phyloP scores from a whole-genome alignment of 2,888 invertebrate species.

The Drosophila kanekoi region DNA sequence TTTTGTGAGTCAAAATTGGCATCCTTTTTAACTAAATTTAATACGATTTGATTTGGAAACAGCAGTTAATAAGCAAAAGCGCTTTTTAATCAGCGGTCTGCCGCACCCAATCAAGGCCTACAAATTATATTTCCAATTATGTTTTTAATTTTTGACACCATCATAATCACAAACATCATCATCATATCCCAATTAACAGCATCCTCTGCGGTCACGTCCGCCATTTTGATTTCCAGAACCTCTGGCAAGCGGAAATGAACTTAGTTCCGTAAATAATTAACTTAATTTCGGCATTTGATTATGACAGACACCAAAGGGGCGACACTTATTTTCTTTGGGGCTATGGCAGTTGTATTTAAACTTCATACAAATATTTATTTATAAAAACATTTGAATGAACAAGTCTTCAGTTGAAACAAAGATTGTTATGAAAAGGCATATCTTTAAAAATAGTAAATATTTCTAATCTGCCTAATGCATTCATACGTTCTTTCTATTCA shows the following conservation, averaged over 20 bases:
- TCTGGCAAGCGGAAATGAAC: slow-evolving; percentile 25
- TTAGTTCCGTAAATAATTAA: slow-evolving; percentile 31
- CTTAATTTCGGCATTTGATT: slow-evolving; percentile 5
- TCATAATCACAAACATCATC: slow-evolving; percentile 4
- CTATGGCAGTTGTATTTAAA: not conserved
- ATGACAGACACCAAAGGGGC: not conserved
- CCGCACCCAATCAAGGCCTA: slow-evolving; percentile 6
- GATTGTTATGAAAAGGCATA: too few species aligned
- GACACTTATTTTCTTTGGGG: not conserved
- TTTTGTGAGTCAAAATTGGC: slow-evolving; percentile 4
- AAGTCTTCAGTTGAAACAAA: too few species aligned
- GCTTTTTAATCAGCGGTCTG: slow-evolving; percentile 18
- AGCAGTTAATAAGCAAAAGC: slow-evolving; percentile 17
- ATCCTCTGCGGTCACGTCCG: slow-evolving; percentile 21
- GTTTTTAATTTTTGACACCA: slow-evolving; percentile 30
- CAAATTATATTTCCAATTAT: slow-evolving; percentile 19
- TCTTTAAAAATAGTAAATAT: not conserved
- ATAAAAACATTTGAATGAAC: not conserved
- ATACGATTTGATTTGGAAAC: slow-evolving; percentile 15
- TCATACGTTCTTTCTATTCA: not conserved
- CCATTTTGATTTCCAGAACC: slow-evolving; percentile 11
- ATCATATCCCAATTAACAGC: slow-evolving; percentile 25
- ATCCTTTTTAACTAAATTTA: slow-evolving; percentile 17
- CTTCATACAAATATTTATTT: not conserved
- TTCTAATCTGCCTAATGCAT: not conserved